Conservation (phyloP, 2,888 invertebrate genomes). For the Tupiocoris notatus region DNA sequence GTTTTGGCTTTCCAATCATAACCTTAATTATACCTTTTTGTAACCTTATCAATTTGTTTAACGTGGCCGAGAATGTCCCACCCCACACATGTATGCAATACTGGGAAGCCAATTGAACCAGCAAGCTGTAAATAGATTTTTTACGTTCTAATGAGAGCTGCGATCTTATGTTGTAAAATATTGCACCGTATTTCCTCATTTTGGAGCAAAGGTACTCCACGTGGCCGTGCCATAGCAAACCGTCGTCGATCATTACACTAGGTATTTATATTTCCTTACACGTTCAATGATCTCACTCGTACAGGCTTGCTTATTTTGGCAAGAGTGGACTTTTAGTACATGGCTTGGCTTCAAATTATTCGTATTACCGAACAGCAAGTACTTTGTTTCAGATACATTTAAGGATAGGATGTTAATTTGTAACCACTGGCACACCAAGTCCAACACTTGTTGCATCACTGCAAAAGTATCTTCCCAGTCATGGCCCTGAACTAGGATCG, state of each 20-base stretch:
- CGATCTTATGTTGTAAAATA: too few relatives aligned
- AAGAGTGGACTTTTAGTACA: not conserved
- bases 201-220: not conserved
- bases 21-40: too few relatives aligned
- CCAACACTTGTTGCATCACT: not conserved
- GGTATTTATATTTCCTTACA: not conserved
- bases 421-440: not conserved
- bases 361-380: not conserved
- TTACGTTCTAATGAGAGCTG: too few relatives aligned
- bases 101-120: too few relatives aligned
- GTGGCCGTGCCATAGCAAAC: not conserved
- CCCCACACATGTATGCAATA: too few relatives aligned
- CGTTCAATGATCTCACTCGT: not conserved
- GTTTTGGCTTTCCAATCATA: too few relatives aligned
- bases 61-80: too few relatives aligned
- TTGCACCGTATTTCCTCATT: slow-evolving; percentile 7
- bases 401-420: not conserved
- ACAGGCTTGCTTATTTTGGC: not conserved
- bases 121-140: too few relatives aligned
- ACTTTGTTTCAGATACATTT: not conserved
- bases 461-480: slow-evolving; percentile 2
- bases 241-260: not conserved
- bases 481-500: not conserved
- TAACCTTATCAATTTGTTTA: too few relatives aligned
- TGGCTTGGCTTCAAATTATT: not conserved